Base-by-base conservation (phyloP, 1,140 invertebrate species). In the Parapsyche elsis region DNA sequence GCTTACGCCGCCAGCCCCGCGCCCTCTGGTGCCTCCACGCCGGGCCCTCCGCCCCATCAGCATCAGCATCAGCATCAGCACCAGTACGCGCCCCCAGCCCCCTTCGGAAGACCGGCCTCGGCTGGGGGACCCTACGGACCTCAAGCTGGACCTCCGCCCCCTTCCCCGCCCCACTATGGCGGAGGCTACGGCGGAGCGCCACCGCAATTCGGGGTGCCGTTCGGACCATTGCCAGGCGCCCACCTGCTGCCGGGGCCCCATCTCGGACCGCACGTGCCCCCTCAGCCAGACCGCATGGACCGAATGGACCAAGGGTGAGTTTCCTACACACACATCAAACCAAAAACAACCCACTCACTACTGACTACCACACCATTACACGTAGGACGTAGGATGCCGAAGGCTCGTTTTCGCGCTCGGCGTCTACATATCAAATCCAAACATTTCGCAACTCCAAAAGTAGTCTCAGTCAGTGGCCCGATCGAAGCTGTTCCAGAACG, bases 281-380 rank as follows among this genome's bases (percentile, higher is more conserved):
- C 80, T 4, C 77, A 78, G 19, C 81, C 76, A 12, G 79, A 80
- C 57, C 67, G 81, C 19, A 83, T 83, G 81, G 75, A 77, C 57
- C 67, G 81, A 21, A 80, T 83, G 61, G 80, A 83, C 57, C 80
- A 83, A 71, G 83, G 83, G 80, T 83, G 73, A 83, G 82, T 79
- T 67, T 10, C 49, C 16, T 53, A 53, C 49, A 2, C 16, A 53
- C 49, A 53, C 49, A 1, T 5, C 49, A 14, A 5, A 14, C 16
- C 49, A 53, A 4, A 1, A 4, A 38, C 30, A 1, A 5, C 49
- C 2, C 49, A 14, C 10, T 5, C 16, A 16, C 49, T 10, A 53
- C 2, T 53, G 16, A 53, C 2, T 53, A 38, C 30, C 1, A 38
- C 30, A n/a, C n/a, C n/a, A n/a, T n/a, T n/a, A n/a, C n/a, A n/a